These are phyloP conservation scores for Fistularia commersonii DNA, from an alignment of 2,797 vertebrate genomes.

Conservation along the genomic window DNA sequence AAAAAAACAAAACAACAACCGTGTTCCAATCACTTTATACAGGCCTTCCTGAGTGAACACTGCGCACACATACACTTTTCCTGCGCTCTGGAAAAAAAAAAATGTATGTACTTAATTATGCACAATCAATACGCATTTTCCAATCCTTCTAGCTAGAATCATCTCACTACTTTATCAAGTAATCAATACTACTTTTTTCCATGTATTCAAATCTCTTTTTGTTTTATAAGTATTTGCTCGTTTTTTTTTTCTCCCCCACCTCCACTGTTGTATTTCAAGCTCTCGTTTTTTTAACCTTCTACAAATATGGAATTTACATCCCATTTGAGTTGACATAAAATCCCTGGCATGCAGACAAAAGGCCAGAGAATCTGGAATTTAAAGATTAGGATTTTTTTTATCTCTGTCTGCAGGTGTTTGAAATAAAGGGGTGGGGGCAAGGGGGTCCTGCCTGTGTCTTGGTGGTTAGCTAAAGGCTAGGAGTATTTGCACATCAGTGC, in stretches of 20 bases:
- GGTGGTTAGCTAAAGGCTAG: no score
- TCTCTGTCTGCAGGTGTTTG: slow-evolving; percentile 28
- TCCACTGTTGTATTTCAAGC: background rate
- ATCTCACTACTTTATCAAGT: slow-evolving; percentile 15
- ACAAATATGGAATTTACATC: slow-evolving; percentile 46
- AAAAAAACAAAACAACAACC: no score
- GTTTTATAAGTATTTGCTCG: slow-evolving; percentile 17
- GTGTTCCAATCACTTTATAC: no score
- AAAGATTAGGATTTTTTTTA: slow-evolving; percentile 42
- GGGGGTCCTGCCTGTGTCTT: no score
- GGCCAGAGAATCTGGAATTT: slow-evolving; percentile 45
- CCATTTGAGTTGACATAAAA: slow-evolving; percentile 37
- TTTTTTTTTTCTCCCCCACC: background rate
- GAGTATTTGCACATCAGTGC: slow-evolving; percentile 1
- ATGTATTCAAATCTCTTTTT: slow-evolving; percentile 6
- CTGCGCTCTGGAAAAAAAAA: background rate
- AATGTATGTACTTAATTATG: slow-evolving; percentile 38
- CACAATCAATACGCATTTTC: slow-evolving; percentile 35
- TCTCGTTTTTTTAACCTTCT: background rate
- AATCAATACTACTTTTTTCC: slow-evolving; percentile 41
- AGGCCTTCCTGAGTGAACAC: no score
- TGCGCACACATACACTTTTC: no score
- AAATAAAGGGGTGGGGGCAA: slow-evolving; percentile 12
- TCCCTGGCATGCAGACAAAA: slow-evolving; percentile 34
- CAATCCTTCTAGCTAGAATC: slow-evolving; percentile 28